These are phyloP conservation scores for Euclidia mi DNA, from an alignment of 2,888 invertebrate genomes.

Conservation along the genomic window DNA sequence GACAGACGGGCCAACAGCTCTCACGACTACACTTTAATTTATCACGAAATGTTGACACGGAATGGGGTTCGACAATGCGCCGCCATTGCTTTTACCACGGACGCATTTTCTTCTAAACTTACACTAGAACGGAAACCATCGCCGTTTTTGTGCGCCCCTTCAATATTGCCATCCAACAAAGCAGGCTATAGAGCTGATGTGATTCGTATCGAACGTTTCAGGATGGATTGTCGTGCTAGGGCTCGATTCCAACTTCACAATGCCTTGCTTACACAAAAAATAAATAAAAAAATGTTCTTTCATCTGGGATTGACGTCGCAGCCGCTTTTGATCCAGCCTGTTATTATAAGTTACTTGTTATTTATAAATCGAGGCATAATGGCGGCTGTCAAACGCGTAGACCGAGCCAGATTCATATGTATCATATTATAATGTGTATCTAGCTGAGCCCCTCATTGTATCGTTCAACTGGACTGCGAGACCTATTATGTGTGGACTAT, in stretches of 20 bases:
- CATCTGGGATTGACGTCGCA: constrained; percentile 68
- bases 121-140: constrained; percentile 8
- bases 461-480: constrained; percentile 6
- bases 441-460: constrained; percentile 11
- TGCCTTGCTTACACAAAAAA: constrained; percentile 54
- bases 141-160: not conserved
- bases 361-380: constrained; percentile 48
- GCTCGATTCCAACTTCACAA: constrained; percentile 46
- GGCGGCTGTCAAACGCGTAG: constrained; percentile 35
- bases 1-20: constrained; percentile 43
- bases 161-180: not conserved
- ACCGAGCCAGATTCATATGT: constrained; percentile 34
- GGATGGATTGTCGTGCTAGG: constrained; percentile 27
- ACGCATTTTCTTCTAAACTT: not conserved
- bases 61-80: constrained; percentile 50
- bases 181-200: constrained; percentile 16
- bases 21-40: constrained; percentile 53
- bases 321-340: constrained; percentile 57
- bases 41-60: constrained; percentile 54
- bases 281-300: constrained; percentile 62
- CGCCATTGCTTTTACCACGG: constrained; percentile 19
- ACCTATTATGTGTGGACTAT: constrained; percentile 9
- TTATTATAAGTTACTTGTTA: constrained; percentile 63
- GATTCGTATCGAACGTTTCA: not conserved
- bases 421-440: constrained; percentile 16